Evolutionary conservation across 53 echinoderm and acorn worm genomes (phyloP).

Genomic region (Crossaster papposus): DNA sequence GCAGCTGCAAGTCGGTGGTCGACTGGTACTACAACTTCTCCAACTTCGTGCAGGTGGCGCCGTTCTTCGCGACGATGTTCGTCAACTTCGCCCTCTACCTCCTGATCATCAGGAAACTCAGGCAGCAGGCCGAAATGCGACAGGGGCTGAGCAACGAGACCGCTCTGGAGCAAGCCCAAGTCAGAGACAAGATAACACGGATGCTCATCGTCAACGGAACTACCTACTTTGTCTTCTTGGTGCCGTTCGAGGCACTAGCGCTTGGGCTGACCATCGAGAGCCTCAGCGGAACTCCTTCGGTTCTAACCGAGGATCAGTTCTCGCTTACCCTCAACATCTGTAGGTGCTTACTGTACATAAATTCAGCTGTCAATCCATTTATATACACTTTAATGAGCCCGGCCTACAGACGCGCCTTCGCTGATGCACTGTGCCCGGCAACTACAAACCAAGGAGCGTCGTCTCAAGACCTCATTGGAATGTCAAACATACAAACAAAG

Average conservation of each 20-base stretch:
- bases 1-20: conserved; percentile 24
- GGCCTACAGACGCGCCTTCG: conserved; percentile 36
- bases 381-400: conserved; percentile 55
- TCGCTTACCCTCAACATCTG: conserved; percentile 19
- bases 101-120: conserved; percentile 24
- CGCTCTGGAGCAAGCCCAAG: background rate
- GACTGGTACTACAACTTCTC: conserved; percentile 34
- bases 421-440: background rate
- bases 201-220: conserved; percentile 55
- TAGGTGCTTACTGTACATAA: conserved; percentile 26
- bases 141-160: conserved; percentile 7
- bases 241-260: conserved; percentile 28
- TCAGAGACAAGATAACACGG: conserved; percentile 50
- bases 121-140: background rate
- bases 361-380: conserved; percentile 45
- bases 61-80: conserved; percentile 53
- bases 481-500: background rate
- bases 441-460: background rate
- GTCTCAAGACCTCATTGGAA: background rate
- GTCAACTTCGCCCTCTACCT: conserved; percentile 44
- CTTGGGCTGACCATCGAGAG: background rate
- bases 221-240: conserved; percentile 29
- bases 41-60: conserved; percentile 31
- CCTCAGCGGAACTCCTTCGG: background rate
- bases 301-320: conserved; percentile 21